Evolutionary conservation across 2,113 vertebrate species (phyloP).

Genomic region (Ceyx margarethae): DNA sequence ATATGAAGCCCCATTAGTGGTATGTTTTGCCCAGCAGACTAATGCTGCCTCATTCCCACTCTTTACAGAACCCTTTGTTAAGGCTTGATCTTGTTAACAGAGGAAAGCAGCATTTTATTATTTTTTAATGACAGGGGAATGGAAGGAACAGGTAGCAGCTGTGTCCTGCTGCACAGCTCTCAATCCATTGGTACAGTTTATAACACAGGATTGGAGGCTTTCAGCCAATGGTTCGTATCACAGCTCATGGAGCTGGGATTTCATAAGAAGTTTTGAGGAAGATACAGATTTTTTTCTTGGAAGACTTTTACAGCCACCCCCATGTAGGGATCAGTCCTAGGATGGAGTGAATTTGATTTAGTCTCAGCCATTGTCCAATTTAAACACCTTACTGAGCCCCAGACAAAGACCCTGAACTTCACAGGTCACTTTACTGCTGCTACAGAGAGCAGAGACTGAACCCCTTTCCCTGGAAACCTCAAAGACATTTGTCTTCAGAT

Average conservation of each 20-base stretch:
- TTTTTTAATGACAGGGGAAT: not conserved
- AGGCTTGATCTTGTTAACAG: not conserved
- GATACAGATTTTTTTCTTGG: not conserved
- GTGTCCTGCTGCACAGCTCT: not conserved
- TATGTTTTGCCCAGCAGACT: not conserved
- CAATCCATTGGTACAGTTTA: not conserved
- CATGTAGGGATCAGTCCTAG: not conserved
- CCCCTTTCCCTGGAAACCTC: not conserved
- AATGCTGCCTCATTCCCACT: not conserved
- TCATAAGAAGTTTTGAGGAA: not conserved
- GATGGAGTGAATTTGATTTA: not conserved
- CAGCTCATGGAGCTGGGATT: not conserved
- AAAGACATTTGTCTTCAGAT: not conserved
- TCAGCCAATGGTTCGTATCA: not conserved
- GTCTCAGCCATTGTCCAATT: not conserved
- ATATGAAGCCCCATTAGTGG: not conserved
- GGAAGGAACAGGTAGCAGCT: not conserved
- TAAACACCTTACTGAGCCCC: not conserved
- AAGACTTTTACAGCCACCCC: not conserved
- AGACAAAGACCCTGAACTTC: not conserved
- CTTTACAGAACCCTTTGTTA: not conserved
- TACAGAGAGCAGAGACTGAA: not conserved
- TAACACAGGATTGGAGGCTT: not conserved
- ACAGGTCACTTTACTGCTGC: not conserved
- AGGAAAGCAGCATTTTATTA: not conserved